A percentile compares a stretch with the other conserved stretches of the same genome.
Conservation (phyloP, 2,113 vertebrate species). For the Gnathonemus echidnorhynchus region DNA sequence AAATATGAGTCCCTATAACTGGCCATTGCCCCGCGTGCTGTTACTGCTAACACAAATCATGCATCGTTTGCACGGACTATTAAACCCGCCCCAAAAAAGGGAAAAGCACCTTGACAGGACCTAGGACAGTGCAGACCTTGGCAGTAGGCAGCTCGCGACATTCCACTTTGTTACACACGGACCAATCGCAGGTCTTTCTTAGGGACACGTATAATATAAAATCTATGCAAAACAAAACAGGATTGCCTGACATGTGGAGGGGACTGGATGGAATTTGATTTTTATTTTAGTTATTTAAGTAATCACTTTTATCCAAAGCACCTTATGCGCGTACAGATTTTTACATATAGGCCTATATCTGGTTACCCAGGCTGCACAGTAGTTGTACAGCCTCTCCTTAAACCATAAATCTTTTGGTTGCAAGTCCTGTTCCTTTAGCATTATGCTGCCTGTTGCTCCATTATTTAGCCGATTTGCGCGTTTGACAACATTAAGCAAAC, state of each 20-base stretch:
- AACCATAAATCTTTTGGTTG: neutral
- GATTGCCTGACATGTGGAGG: neutral
- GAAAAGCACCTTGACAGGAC: constrained; percentile 11
- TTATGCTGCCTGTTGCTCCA: neutral
- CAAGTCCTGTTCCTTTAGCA: neutral
- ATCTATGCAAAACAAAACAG: neutral
- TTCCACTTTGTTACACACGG: neutral
- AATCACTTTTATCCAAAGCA: neutral
- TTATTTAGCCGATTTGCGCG: neutral
- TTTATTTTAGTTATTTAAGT: neutral
- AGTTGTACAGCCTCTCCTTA: neutral
- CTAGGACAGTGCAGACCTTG: neutral
- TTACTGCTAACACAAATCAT: constrained; percentile 12
- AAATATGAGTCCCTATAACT: constrained; percentile 6
- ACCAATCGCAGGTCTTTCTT: neutral
- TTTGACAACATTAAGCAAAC: neutral
- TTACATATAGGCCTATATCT: neutral
- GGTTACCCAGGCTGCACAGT: neutral
- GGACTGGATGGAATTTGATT: neutral
- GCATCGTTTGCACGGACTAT: neutral
- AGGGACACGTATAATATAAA: neutral
- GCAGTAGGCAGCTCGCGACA: neutral
- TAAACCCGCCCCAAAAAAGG: constrained; percentile 17
- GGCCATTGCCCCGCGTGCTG: neutral
- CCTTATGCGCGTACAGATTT: neutral